Evolutionary conservation across 2,888 invertebrate genomes (phyloP).

Genomic region (Acleris holmiana): DNA sequence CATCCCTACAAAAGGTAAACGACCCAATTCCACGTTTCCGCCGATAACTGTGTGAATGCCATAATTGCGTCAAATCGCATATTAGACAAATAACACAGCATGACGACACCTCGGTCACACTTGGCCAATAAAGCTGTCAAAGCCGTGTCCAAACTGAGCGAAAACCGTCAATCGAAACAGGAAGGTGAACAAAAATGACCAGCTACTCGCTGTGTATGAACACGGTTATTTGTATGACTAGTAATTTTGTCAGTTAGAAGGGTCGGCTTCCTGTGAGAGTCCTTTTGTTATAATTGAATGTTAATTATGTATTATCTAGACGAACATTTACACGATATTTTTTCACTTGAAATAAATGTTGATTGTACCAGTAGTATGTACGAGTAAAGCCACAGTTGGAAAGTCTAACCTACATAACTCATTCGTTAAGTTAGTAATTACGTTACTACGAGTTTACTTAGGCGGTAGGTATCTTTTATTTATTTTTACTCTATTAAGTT

Average conservation of each 20-base stretch:
- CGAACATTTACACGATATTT: background rate
- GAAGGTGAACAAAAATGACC: background rate
- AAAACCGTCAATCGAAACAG: background rate
- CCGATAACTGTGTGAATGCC: conserved; percentile 34
- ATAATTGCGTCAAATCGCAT: conserved; percentile 40
- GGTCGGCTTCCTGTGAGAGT: conserved; percentile 5
- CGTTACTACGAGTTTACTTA: no score
- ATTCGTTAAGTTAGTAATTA: no score
- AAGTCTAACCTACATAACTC: no score
- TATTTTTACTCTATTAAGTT: no score
- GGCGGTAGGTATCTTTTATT: no score
- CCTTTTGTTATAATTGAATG: conserved; percentile 1
- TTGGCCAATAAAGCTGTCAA: conserved; percentile 44
- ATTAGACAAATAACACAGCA: conserved; percentile 28
- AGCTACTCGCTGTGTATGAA: conserved; percentile 43
- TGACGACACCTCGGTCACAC: conserved; percentile 55
- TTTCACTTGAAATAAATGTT: background rate
- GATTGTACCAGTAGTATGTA: no score
- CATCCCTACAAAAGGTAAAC: conserved; percentile 28
- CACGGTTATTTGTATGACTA: background rate
- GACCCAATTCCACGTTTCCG: conserved; percentile 37
- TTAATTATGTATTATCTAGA: background rate
- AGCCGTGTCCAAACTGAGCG: conserved; percentile 11
- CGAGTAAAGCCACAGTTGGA: no score
- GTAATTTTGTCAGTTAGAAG: background rate